These are phyloP conservation scores for Falco columbarius DNA, from an alignment of 2,797 vertebrate genomes.

Conservation along the genomic window DNA sequence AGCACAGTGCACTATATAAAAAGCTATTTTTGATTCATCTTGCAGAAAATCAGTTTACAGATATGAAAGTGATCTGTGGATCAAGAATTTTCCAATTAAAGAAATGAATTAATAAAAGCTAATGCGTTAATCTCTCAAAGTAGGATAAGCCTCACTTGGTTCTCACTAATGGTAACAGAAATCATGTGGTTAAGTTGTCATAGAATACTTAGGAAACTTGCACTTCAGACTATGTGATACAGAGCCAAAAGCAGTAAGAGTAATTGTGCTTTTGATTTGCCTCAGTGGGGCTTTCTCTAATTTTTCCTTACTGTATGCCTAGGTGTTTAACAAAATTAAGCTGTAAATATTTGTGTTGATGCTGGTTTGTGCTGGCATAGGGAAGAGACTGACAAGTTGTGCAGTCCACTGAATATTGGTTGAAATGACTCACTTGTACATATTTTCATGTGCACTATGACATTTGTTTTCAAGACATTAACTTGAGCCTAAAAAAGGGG, in stretches of 20 bases:
- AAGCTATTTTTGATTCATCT: constrained; percentile 11
- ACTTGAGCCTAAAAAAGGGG: neutral
- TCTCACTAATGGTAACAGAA: constrained; percentile 8
- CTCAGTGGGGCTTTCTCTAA: neutral
- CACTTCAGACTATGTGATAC: neutral
- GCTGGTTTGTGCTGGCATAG: neutral
- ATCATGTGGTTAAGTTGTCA: neutral
- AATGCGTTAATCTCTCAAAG: constrained; percentile 15
- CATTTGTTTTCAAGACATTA: neutral
- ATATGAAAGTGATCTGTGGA: neutral
- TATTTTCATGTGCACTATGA: neutral
- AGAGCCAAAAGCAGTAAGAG: neutral
- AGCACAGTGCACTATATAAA: neutral
- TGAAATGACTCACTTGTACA: neutral
- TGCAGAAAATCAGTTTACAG: constrained; percentile 7
- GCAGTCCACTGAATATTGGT: neutral
- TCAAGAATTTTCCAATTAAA: constrained; percentile 49
- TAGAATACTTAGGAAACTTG: neutral
- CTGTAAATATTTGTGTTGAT: neutral
- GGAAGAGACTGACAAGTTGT: neutral
- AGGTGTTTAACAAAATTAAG: neutral
- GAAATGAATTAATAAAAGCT: constrained; percentile 19
- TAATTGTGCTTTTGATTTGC: neutral
- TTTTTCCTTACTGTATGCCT: neutral
- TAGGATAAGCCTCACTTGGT: constrained; percentile 3